Base-by-base conservation (phyloP, 92 coral and sea anemone species). In the Porites lobata region DNA sequence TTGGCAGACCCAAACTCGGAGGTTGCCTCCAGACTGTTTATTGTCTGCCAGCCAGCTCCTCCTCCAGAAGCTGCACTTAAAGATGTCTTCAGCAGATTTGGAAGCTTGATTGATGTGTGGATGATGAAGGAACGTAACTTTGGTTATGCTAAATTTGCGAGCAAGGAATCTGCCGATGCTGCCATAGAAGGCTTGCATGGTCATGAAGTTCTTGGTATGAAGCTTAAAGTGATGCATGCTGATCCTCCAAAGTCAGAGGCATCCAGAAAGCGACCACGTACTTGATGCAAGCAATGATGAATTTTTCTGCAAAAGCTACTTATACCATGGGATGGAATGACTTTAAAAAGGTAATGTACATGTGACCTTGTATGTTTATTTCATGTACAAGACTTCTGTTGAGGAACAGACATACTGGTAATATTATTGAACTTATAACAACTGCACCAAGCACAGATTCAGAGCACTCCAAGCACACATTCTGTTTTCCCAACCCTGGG, bases 61-160 rank as follows among this genome's bases (percentile, higher is more conserved):
- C 99, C 99, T 24, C 99, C 99, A 38, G 98, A 98, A 47, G 92
- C 85, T 29, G 99, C 95, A 14, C 96, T 98, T 0, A 95, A 95
- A 50, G 99, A 98, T 87, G 99, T 98, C 64, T 98, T 98, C 92
- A 98, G 99, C 88, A 86, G 99, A 62, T 98, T 98, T 90, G 99
- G 99, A 75, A 96, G 92, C 83, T 88, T 98, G 65, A 98, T 98
- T 76, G 99, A 98, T 53, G 98, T 98, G 57, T 98, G 95, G 92
- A 98, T 94, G 96, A 95, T 98, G 96, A 96, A 96, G 66, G 99
- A 98, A 66, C 91, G 99, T 52, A 98, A 98, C 80, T 98, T 96
- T 96, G 99, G 99, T 53, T 98, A 98, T 83, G 99, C 99, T 8
- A 98, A 98, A 95, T 98, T 94, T 75, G 94, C 98, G 5, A 86